A percentile compares a stretch with the other conserved stretches of the same genome.
Evolutionary conservation across 2,113 vertebrate genomes (phyloP).

Genomic region (Podarcis cretensis): DNA sequence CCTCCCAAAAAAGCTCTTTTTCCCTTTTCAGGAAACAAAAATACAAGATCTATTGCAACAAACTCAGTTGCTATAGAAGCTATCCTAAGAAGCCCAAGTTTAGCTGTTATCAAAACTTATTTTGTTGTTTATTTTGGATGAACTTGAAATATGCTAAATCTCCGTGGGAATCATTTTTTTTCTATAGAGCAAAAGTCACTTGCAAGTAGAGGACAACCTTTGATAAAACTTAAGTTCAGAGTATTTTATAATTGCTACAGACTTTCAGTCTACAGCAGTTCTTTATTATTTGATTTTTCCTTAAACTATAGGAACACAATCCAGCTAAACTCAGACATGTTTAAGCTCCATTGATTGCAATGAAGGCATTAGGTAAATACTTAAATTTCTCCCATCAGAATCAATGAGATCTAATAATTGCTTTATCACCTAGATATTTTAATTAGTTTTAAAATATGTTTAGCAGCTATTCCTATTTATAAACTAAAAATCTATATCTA

Average conservation of each 20-base stretch:
- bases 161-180: conserved; percentile 21
- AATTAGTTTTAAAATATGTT: conserved; percentile 3
- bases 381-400: background rate
- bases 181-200: conserved; percentile 17
- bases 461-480: background rate
- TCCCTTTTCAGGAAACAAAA: background rate
- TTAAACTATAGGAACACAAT: background rate
- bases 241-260: conserved; percentile 28
- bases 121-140: conserved; percentile 31
- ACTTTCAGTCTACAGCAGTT: conserved; percentile 8
- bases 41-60: background rate
- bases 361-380: background rate
- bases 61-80: background rate
- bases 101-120: conserved; percentile 19
- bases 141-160: conserved; percentile 43
- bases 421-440: background rate
- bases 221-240: conserved; percentile 33
- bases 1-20: background rate
- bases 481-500: background rate
- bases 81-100: conserved; percentile 21
- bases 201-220: conserved; percentile 29
- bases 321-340: conserved; percentile 25
- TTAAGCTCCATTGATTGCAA: conserved; percentile 40
- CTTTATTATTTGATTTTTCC: conserved; percentile 38
- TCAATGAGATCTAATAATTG: background rate